These are phyloP conservation scores for Aleadryas rufinucha DNA, from an alignment of 2,113 vertebrate species.

Conservation along the genomic window DNA sequence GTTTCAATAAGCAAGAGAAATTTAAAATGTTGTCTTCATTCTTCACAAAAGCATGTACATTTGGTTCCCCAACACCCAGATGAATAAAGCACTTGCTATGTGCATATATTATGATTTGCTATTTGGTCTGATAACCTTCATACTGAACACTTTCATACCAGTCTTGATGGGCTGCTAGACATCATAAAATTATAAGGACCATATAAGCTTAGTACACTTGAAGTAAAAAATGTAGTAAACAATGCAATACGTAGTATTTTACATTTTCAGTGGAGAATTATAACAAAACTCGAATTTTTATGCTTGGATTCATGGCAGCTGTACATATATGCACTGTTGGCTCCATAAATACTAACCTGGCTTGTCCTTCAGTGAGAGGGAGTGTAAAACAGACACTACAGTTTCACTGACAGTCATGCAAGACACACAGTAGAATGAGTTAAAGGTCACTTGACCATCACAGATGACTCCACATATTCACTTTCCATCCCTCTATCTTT, in stretches of 20 bases:
- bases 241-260: background rate
- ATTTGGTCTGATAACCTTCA: background rate
- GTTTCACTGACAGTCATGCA: background rate
- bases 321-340: background rate
- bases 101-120: background rate
- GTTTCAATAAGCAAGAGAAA: background rate
- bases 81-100: background rate
- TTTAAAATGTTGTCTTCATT: background rate
- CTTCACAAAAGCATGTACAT: background rate
- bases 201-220: background rate
- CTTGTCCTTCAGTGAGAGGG: background rate
- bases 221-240: background rate
- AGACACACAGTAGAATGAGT: background rate
- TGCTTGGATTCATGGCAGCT: background rate
- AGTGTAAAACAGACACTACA: background rate
- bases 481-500: background rate
- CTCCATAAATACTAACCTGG: background rate
- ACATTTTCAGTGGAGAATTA: background rate
- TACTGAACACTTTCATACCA: background rate
- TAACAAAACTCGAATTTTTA: background rate
- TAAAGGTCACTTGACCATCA: background rate
- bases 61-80: background rate
- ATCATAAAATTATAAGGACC: background rate
- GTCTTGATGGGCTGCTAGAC: background rate
- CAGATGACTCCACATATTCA: background rate